Base-by-base conservation (phyloP, 1,140 invertebrate species). In the Diabrotica virgifera region DNA sequence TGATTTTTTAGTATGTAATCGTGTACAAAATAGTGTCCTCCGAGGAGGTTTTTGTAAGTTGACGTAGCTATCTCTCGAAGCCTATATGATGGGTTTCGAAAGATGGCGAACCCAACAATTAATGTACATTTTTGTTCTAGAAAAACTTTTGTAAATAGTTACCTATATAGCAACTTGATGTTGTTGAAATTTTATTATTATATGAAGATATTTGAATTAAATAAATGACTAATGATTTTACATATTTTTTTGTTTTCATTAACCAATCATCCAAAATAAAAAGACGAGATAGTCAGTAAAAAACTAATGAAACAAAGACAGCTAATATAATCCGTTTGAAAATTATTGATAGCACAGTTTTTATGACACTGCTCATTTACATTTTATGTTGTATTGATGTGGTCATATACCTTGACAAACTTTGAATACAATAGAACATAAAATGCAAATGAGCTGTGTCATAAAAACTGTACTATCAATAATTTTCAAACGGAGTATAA, bases 1-100 rank as follows among this genome's bases (percentile, higher is more conserved):
- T 74, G 72, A 74, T 74, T 70, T 71, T 71, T 73, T 70, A 65
- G 62, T 66, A 63, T 67, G 62, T 69, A 69, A 66, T 66, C 52
- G 40, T 71, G 69, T 71, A 68, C 59, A 71, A 68, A 71, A 13
- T 62, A 55, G 60, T 63, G 40, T 56, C 59, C 35, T 46, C 36
- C 38, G 53, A 35, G 63, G 53, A 7, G 40, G 50, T 63, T 63
- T 58, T 62, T 66, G 55, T 11, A 46, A 35, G 61, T 63, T 54
- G 52, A 24, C 5, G 9, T 14, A 11, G 6, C 7, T 5, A 51
- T 6, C 36, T 9, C 51, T 63, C 13, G 53, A 53, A 13, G 12
- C 9, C 6, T 13, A 56, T 62, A 9, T 57, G 40, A 61, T 51
- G 59, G 46, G 52, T 64, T 55, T 51, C 53, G 40, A 52, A 12